phyloP scores from a whole-genome alignment of 2,113 vertebrate genomes.

The Megaceryle torquata region DNA sequence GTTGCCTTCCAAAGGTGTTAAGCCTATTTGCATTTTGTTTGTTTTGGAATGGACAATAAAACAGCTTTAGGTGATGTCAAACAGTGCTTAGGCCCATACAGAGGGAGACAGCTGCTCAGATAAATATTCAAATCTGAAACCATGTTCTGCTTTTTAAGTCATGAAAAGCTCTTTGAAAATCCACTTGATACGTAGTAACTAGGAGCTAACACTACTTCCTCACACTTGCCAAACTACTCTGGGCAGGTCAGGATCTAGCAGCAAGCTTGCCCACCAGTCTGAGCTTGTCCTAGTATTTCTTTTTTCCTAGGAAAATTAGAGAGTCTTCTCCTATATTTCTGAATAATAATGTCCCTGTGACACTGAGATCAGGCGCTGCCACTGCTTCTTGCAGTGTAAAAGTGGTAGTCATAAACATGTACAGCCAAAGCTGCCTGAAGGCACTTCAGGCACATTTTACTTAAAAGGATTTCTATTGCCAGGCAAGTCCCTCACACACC shows the following conservation, averaged over 20 bases:
- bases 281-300: background rate
- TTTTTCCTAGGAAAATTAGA: constrained; percentile 6
- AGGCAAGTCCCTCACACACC: background rate
- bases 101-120: constrained; percentile 62
- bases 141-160: constrained; percentile 57
- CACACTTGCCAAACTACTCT: constrained; percentile 28
- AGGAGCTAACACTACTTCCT: constrained; percentile 21
- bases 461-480: background rate
- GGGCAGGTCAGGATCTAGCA: constrained; percentile 46
- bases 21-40: constrained; percentile 52
- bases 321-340: background rate
- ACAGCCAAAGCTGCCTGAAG: background rate
- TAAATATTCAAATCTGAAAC: constrained; percentile 52
- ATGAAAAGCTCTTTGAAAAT: constrained; percentile 68
- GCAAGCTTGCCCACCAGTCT: background rate
- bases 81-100: constrained; percentile 42
- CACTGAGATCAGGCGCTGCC: background rate
- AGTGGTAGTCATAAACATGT: background rate
- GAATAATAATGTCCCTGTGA: background rate
- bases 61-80: constrained; percentile 61
- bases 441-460: background rate
- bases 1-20: constrained; percentile 65
- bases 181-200: constrained; percentile 40
- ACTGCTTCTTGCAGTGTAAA: background rate
- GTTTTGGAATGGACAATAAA: constrained; percentile 69